Conservation (phyloP, 2,797 vertebrate genomes). For the Cynodonichthys magdalenae region DNA sequence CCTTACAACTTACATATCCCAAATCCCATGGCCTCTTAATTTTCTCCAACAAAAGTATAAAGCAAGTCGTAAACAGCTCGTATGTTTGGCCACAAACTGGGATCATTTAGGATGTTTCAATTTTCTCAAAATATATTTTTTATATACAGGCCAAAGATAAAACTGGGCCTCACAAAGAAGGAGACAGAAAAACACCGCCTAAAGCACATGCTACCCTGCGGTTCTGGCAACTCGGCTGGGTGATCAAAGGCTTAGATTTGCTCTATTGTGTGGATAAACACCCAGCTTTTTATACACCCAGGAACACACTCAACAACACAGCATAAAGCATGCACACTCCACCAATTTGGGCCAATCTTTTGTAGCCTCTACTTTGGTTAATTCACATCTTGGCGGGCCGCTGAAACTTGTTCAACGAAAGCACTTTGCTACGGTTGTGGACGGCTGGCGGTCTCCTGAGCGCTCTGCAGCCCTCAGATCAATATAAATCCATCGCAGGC, state of each 20-base stretch:
- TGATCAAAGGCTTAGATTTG: conserved; percentile 78
- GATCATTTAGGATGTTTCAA: not conserved
- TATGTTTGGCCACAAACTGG: too few species aligned
- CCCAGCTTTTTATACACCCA: conserved; percentile 55
- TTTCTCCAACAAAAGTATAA: too few species aligned
- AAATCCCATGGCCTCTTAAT: too few species aligned
- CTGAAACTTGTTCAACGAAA: conserved; percentile 38
- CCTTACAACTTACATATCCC: too few species aligned
- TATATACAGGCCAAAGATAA: conserved; percentile 1
- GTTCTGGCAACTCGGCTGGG: conserved; percentile 56
- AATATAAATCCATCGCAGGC: conserved; percentile 49
- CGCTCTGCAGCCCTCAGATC: conserved; percentile 38
- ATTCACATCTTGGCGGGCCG: conserved; percentile 39
- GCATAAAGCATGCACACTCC: conserved; percentile 47
- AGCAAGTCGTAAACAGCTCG: not conserved
- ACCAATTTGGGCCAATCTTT: conserved; percentile 73
- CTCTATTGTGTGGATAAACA: conserved; percentile 77
- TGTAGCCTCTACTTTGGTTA: conserved; percentile 60
- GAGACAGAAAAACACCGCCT: conserved; percentile 33
- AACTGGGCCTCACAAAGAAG: conserved; percentile 28
- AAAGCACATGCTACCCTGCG: conserved; percentile 47
- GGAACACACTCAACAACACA: conserved; percentile 56
- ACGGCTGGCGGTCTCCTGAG: conserved; percentile 36
- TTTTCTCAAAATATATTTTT: not conserved
- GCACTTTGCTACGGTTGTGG: conserved; percentile 41